Evolutionary conservation across 2,888 invertebrate species (phyloP).

Genomic region (Cataglyphis albicans): DNA sequence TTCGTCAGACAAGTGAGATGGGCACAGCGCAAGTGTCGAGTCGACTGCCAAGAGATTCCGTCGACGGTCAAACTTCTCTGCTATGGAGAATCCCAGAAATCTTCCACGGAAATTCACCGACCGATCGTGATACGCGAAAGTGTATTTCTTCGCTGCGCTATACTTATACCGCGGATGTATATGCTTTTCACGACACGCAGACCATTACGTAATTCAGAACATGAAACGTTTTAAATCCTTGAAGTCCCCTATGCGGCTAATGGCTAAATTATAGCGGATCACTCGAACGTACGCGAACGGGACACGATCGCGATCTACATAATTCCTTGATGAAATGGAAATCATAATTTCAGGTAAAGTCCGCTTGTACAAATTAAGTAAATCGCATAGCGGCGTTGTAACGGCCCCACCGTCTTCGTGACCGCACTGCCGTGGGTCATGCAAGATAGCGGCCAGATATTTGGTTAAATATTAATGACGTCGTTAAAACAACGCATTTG

Average conservation of each 20-base stretch:
- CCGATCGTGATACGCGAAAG: constrained; percentile 34
- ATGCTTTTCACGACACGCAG: constrained; percentile 46
- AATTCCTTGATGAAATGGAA: constrained; percentile 54
- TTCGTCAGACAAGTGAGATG: constrained; percentile 29
- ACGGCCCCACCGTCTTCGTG: constrained; percentile 59
- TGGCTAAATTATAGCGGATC: constrained; percentile 40
- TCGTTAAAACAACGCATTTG: constrained; percentile 86
- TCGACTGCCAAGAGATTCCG: constrained; percentile 1
- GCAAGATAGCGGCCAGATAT: constrained; percentile 80
- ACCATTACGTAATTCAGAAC: constrained; percentile 46
- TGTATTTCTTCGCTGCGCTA: background rate
- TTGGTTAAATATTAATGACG: constrained; percentile 86
- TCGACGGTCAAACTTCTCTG: background rate
- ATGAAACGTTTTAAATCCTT: constrained; percentile 45
- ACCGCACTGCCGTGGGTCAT: constrained; percentile 70
- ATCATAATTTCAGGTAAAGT: constrained; percentile 54
- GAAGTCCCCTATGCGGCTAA: constrained; percentile 27
- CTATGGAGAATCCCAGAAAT: background rate
- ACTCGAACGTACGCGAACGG: constrained; percentile 41
- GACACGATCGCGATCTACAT: constrained; percentile 52
- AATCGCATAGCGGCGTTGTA: constrained; percentile 65
- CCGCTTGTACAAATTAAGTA: constrained; percentile 68
- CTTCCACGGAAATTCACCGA: background rate
- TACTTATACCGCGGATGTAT: constrained; percentile 5
- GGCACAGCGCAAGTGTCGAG: background rate